Evolutionary conservation across 2,797 vertebrate species (phyloP), one percentile per base, ranked within the genome.

Genomic region (Buphagus erythrorhynchus): DNA sequence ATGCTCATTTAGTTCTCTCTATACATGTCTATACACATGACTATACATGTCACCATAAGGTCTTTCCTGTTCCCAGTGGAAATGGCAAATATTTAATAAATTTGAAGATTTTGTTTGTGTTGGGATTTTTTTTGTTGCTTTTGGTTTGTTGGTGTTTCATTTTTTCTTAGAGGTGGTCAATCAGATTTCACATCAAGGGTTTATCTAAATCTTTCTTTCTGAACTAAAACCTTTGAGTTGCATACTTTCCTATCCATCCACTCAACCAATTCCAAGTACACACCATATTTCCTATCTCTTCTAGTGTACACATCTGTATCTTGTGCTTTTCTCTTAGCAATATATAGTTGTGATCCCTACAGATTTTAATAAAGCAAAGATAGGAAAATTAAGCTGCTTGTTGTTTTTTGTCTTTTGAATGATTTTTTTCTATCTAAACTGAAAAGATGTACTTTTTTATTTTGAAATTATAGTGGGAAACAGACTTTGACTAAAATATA

Each of bases 281-380:
- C 2, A 14, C 4, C 1, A 0, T n/a, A 63, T 35, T 72, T 79
- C 36, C n/a, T 42, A 13, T 13, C 4, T 4, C 13, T 78, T 18
- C 9, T 35, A 38, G 20, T 36, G 3, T 21, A n/a, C 19, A 62
- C 3, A 33, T 6, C 29, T 83, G 18, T 43, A 38, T 40, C 31
- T 51, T 51, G 6, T 38, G 16, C 9, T 24, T 81, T 73, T 13
- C 4, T 69, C 13, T 48, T 61, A 36, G 10, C 19, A 36, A 42
- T 7, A 38, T 5, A 10, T 13, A 55, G 6, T 38, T 68, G 12
- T 51, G 13, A 83, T 22, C 8, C 8, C 10, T 45, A 19, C 6
- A 78, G 15, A 72, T 40, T 79, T 85, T 46, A n/a, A 5, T n/a
- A 65, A 75, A 24, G 13, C 2, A 43, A 68, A 65, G 45, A 38